These are phyloP conservation scores for Labeo catla DNA, from an alignment of 2,113 vertebrate genomes.

Conservation along the genomic window DNA sequence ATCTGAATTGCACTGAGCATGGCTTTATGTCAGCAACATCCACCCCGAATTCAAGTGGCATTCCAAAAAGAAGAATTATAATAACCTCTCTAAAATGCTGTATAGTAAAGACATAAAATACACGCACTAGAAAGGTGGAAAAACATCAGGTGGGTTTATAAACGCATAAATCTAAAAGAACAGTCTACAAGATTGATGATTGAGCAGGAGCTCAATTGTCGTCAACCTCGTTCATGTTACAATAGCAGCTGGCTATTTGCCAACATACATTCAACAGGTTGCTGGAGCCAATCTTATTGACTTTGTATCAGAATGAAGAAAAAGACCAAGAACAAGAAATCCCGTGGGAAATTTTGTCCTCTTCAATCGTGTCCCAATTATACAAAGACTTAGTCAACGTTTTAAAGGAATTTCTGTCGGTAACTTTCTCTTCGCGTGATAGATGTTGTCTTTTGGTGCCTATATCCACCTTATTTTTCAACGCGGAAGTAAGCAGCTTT, in stretches of 20 bases:
- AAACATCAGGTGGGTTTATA: background rate
- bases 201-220: background rate
- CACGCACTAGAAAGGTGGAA: background rate
- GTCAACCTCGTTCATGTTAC: background rate
- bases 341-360: background rate
- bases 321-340: background rate
- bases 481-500: too few species aligned
- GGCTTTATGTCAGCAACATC: slow-evolving; percentile 52
- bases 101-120: slow-evolving; percentile 11
- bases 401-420: background rate
- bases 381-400: background rate
- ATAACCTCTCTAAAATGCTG: slow-evolving; percentile 6
- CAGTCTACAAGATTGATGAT: background rate
- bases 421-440: background rate
- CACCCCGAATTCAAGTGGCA: slow-evolving; percentile 62
- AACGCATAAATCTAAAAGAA: background rate
- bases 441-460: background rate
- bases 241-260: background rate
- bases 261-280: slow-evolving; percentile 63
- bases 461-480: too few species aligned
- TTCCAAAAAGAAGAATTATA: slow-evolving; percentile 36
- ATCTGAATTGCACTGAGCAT: slow-evolving; percentile 76
- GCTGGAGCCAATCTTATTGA: slow-evolving; percentile 34
- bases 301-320: background rate
- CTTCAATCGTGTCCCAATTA: background rate